Evolutionary conservation across 2,888 invertebrate genomes (phyloP).

Genomic region (Tinea pellionella): DNA sequence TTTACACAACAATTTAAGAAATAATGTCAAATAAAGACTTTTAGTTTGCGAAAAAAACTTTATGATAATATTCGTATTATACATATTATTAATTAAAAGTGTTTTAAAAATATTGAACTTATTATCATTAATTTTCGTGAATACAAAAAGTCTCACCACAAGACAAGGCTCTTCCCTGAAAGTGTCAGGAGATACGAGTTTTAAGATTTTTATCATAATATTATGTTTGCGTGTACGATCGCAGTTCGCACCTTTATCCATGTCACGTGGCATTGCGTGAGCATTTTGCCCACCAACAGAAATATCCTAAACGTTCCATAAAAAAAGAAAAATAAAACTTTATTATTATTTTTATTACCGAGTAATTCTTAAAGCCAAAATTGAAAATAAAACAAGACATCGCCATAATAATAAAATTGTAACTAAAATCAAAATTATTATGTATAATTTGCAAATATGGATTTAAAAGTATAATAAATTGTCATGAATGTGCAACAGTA

Average conservation of each 20-base stretch:
- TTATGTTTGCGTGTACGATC: slow-evolving; percentile 8
- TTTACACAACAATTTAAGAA: slow-evolving; percentile 28
- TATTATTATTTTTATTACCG: not conserved
- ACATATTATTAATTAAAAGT: no score
- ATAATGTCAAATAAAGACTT: not conserved
- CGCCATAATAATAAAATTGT: not conserved
- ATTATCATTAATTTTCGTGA: no score
- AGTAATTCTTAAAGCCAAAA: not conserved
- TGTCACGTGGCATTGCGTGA: not conserved
- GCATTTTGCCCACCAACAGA: not conserved
- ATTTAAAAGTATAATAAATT: slow-evolving; percentile 4
- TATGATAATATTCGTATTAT: no score
- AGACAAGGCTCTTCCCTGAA: not conserved
- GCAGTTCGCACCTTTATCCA: not conserved
- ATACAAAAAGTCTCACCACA: not conserved
- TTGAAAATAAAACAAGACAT: slow-evolving; percentile 6
- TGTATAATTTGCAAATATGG: not conserved
- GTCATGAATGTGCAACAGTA: slow-evolving; percentile 24
- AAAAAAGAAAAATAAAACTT: not conserved
- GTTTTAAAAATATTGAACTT: no score
- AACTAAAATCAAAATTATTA: not conserved
- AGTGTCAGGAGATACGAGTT: not conserved
- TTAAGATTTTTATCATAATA: slow-evolving; percentile 8
- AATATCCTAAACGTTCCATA: not conserved
- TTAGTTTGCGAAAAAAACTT: no score